Base-by-base conservation (phyloP, 1,140 invertebrate genomes). In the Apocrypta bakeri region DNA sequence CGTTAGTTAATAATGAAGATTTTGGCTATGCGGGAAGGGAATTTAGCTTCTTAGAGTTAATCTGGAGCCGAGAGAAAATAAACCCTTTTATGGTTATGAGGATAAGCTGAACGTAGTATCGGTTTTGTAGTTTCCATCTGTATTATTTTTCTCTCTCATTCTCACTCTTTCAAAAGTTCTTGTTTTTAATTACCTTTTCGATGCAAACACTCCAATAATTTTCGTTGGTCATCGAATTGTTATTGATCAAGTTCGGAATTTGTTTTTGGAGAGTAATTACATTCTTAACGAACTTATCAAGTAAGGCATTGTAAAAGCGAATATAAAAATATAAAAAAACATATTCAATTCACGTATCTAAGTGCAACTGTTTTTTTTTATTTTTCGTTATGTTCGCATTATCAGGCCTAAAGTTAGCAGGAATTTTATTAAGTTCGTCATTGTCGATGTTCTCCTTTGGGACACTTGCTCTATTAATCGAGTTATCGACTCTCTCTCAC, bases 401-500 rank as follows among this genome's bases (percentile, higher is more conserved):
- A 79, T 79, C 7, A 33, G 42, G 29, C 4, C 40, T 48, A n/a
- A n/a, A n/a, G 40, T 42, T 56, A 79, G 17, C 37, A 9, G 3
- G 6, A 71, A 27, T 21, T 71, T 68, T 17, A 33, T 56, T 56
- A 71, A 71, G 24, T 7, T 14, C 7, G 68, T 1, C 37, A 4
- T 11, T 0, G 68, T 6, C 66, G 31, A 31, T 17, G 40, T 48
- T 24, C 0, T 27, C 33, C 29, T 48, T n/a, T n/a, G 31, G 40
- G 27, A 24, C 27, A 29, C 66, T 48, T 27, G 83, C 37, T 12
- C 78, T 87, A 87, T 86, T 85, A 87, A 87, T 84, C 81, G 86
- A 86, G 84, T 87, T 86, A 87, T 86, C 81, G 84, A 82, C 83
- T 81, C 77, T 66, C 63, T 4, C 24, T 66, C 61, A 1, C 63